Evolutionary conservation across 2,888 invertebrate species (phyloP), one percentile per base, ranked within the genome.

Genomic region (Tachina grossa): DNA sequence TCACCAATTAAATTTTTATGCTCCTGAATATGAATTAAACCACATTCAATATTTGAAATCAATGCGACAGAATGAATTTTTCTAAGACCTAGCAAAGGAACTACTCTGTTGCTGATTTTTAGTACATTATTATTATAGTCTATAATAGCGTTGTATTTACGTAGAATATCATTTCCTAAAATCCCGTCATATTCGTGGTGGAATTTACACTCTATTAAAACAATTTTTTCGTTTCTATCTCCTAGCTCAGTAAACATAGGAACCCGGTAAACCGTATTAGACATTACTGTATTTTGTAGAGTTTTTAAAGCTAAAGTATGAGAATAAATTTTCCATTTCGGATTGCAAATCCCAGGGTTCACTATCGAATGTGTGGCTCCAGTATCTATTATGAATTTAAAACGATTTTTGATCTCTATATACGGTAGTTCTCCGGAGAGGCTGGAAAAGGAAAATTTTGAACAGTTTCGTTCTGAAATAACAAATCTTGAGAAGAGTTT

Each of bases 191-290:
- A 77, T 9, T 51, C 9, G n/a, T 69, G 9, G 10, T 59, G 77
- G 16, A 79, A 79, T 55, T 63, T 63, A 19, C 63, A 77, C 49
- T 77, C 82, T n/a, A 72, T 65, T 47, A 75, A 45, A n/a, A 55
- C 59, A 11, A 72, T 89, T 88, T 49, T 90, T 5, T 77, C 49
- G n/a, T 31, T 31, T 4, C 31, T 31, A 31, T 31, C 31, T 31
- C 4, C 4, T 31, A 31, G 2, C 31, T 65, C 66, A 9, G n/a
- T 19, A 43, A 61, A 61, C 31, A 31, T 31, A 3, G 31, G 31
- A 31, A 31, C 31, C 4, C 19, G 31, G 31, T 31, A 31, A 31
- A 31, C 31, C 31, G 31, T 31, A 4, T 31, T 31, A 31, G 31
- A 31, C 31, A 31, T 31, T 31, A 31, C 4, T 31, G 31, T 31